phyloP scores from a whole-genome alignment of 2,888 invertebrate genomes.

The Athetis lepigone region DNA sequence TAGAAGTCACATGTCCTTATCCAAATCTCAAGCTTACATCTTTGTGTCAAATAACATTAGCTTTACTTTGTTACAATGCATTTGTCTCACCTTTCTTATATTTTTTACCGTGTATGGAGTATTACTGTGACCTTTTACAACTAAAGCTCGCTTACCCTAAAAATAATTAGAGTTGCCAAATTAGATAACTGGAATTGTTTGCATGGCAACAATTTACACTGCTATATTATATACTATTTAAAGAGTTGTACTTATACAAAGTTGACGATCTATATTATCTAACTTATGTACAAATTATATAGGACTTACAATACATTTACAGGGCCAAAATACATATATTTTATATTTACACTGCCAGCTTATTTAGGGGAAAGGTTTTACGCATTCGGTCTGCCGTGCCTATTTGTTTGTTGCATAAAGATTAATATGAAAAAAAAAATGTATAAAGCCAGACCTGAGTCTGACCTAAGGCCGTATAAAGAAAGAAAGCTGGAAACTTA shows the following conservation, averaged over 20 bases:
- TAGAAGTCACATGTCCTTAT: too few relatives aligned
- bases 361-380: slow-evolving; percentile 36
- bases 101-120: background rate
- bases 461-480: too few relatives aligned
- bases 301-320: slow-evolving; percentile 32
- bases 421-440: too few relatives aligned
- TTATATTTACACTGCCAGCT: slow-evolving; percentile 33
- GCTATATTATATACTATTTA: slow-evolving; percentile 24
- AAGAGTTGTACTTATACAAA: slow-evolving; percentile 45
- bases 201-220: slow-evolving; percentile 28
- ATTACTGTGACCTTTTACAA: background rate
- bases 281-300: slow-evolving; percentile 54
- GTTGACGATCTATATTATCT: slow-evolving; percentile 39
- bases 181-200: slow-evolving; percentile 11
- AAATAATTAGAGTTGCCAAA: slow-evolving; percentile 41
- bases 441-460: too few relatives aligned
- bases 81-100: too few relatives aligned
- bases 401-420: too few relatives aligned
- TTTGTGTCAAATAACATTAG: too few relatives aligned
- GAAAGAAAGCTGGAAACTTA: too few relatives aligned
- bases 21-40: too few relatives aligned
- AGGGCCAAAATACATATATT: slow-evolving; percentile 49
- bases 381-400: too few relatives aligned
- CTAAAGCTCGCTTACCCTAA: background rate
- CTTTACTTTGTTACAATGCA: too few relatives aligned